Base-by-base conservation (phyloP, 2,113 vertebrate genomes). In the Oriolus oriolus region DNA sequence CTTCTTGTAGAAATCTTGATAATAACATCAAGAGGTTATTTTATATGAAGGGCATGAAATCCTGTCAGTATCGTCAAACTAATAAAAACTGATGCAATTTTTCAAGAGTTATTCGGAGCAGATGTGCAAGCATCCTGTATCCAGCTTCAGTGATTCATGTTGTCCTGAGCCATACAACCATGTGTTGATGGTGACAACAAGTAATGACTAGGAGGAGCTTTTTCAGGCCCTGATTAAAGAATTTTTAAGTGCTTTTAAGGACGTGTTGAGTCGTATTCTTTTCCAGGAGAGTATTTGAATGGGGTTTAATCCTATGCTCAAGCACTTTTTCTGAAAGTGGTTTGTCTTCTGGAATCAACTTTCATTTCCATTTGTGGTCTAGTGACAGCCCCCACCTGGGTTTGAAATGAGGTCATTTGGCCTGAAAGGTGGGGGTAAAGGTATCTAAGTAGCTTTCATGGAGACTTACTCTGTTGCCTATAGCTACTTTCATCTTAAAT, bases 401-500 rank as follows among this genome's bases (percentile, higher is more conserved):
- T 90, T 87, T 96, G 83, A 81, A 96, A 94, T 89, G 93, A 95
- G 88, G 85, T 97, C 85, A 93, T 59, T 93, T 91, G 79, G 81
- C 68, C 90, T 90, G 90, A 95, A 97, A 96, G 92, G 88, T 96
- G 52, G 73, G 71, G 92, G 82, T 95, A 94, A 95, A 96, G 92
- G 90, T 96, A 94, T 84, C 64, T 94, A 95, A 88, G 71, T 93
- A 64, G 85, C 87, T 95, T 96, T 96, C 95, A 90, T 84, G 68
- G 92, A 71, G 82, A 88, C 93, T 94, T 92, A 87, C 31, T 57
- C 42, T 74, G 87, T 90, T 91, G 93, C 87, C 85, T 93, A 74
- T 94, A 94, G 95, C 90, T 97, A 70, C 95, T 93, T 95, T 93
- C 64, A 73, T 94, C 89, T 96, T 84, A 96, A 97, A 94, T 94